phyloP scores from a whole-genome alignment of 2,113 vertebrate genomes.

The Argyrosomus japonicus region DNA sequence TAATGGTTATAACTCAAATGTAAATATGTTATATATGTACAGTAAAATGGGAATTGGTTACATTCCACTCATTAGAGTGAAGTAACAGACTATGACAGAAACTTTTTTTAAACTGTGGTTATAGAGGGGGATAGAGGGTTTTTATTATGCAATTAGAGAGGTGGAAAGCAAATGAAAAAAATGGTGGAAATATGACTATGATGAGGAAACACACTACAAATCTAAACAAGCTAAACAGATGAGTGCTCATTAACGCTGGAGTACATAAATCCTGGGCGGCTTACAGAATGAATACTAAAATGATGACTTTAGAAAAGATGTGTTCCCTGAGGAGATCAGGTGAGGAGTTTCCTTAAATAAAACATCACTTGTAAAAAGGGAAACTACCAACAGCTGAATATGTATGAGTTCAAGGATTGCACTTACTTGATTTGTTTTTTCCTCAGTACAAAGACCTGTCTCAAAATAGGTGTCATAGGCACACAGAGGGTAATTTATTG shows the following conservation, averaged over 20 bases:
- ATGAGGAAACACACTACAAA: not conserved
- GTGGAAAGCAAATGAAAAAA: not conserved
- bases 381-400: slow-evolving; percentile 28
- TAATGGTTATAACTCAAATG: slow-evolving; percentile 33
- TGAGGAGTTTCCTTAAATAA: not conserved
- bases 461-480: slow-evolving; percentile 19
- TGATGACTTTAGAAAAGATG: not conserved
- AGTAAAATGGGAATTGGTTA: not conserved
- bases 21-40: slow-evolving; percentile 41
- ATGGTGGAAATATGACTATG: not conserved
- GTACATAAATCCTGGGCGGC: not conserved
- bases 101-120: not conserved
- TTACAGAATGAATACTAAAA: slow-evolving; percentile 25
- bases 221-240: slow-evolving; percentile 8
- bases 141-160: not conserved
- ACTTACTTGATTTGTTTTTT: slow-evolving; percentile 17
- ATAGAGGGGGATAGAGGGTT: not conserved
- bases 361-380: slow-evolving; percentile 31
- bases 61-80: not conserved
- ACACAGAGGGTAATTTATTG: slow-evolving; percentile 62
- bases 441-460: slow-evolving; percentile 7
- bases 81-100: not conserved
- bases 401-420: not conserved
- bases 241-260: not conserved
- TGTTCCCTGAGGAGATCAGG: not conserved